A percentile compares a stretch with the other conserved stretches of the same genome.
Evolutionary conservation across 2,113 vertebrate species (phyloP).

Genomic region (Gavialis gangeticus): DNA sequence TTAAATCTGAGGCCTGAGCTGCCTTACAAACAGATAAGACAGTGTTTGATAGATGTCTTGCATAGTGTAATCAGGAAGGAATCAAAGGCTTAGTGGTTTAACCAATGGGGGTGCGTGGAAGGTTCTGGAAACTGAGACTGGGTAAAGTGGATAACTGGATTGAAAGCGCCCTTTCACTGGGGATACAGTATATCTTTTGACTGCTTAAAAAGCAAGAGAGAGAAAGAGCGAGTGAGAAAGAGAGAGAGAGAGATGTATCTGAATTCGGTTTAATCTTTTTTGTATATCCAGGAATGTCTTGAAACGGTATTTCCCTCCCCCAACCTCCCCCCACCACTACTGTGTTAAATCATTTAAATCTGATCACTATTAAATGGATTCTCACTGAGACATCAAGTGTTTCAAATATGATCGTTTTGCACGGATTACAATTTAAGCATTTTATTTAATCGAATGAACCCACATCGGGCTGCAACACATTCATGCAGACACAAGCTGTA

Average conservation of each 20-base stretch:
- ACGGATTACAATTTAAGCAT: conserved; percentile 78
- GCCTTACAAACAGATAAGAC: conserved; percentile 88
- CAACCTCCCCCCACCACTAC: conserved; percentile 57
- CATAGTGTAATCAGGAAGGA: conserved; percentile 82
- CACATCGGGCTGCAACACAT: conserved; percentile 61
- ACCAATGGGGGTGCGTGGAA: conserved; percentile 76
- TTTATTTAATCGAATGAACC: conserved; percentile 74
- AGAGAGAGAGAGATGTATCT: conserved; percentile 69
- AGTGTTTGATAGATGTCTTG: conserved; percentile 84
- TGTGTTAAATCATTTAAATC: conserved; percentile 75
- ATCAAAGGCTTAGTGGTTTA: conserved; percentile 80
- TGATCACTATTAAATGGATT: conserved; percentile 76
- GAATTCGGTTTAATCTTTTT: conserved; percentile 79
- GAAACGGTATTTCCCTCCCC: conserved; percentile 60
- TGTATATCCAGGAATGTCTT: conserved; percentile 71
- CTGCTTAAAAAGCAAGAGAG: not conserved
- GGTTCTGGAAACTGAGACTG: conserved; percentile 79
- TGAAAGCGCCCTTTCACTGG: conserved; percentile 73
- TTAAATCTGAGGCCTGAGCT: conserved; percentile 87
- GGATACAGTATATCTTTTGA: conserved; percentile 72
- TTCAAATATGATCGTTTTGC: conserved; percentile 78
- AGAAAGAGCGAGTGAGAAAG: not conserved
- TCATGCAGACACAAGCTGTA: conserved; percentile 73
- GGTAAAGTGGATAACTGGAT: conserved; percentile 68
- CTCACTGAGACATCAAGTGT: conserved; percentile 73